Evolutionary conservation across 2,113 vertebrate genomes (phyloP).

Genomic region (Tautogolabrus adspersus): DNA sequence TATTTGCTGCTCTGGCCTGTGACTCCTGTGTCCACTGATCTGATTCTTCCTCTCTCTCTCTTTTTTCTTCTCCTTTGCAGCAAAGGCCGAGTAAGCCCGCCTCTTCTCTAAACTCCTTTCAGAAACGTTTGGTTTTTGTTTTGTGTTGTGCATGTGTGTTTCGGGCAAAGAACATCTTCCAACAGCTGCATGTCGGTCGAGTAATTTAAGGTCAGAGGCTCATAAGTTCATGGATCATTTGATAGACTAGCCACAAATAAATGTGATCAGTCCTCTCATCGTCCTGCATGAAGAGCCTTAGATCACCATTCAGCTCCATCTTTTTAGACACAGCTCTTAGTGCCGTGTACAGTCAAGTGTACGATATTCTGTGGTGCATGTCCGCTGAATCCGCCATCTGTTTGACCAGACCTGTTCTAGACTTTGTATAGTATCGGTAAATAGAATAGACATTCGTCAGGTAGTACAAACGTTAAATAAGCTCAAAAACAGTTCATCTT

Average conservation of each 20-base stretch:
- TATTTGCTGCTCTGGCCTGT: slow-evolving; percentile 29
- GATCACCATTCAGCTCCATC: slow-evolving; percentile 75
- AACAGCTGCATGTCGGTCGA: slow-evolving; percentile 91
- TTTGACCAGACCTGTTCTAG: slow-evolving; percentile 86
- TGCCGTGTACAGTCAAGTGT: slow-evolving; percentile 81
- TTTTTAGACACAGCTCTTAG: slow-evolving; percentile 81
- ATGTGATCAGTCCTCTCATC: slow-evolving; percentile 80
- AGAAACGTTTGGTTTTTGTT: slow-evolving; percentile 90
- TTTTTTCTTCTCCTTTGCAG: slow-evolving; percentile 85
- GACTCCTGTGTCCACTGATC: slow-evolving; percentile 57
- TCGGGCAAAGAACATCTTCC: slow-evolving; percentile 89
- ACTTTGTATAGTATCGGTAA: slow-evolving; percentile 88
- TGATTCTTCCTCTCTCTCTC: slow-evolving; percentile 74
- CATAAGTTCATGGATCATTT: slow-evolving; percentile 54
- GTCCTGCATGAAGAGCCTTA: slow-evolving; percentile 84
- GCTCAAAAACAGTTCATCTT: slow-evolving; percentile 86
- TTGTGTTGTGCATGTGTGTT: slow-evolving; percentile 97
- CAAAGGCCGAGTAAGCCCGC: slow-evolving; percentile 91
- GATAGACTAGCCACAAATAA: slow-evolving; percentile 62
- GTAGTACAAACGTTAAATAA: slow-evolving; percentile 86
- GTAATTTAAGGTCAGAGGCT: slow-evolving; percentile 73
- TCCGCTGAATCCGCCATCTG: slow-evolving; percentile 84
- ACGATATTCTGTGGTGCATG: slow-evolving; percentile 90
- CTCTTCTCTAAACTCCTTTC: slow-evolving; percentile 79
- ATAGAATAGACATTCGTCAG: slow-evolving; percentile 77